These are phyloP conservation scores for Drosophila koepferae DNA, from an alignment of 2,888 invertebrate species.

Conservation along the genomic window DNA sequence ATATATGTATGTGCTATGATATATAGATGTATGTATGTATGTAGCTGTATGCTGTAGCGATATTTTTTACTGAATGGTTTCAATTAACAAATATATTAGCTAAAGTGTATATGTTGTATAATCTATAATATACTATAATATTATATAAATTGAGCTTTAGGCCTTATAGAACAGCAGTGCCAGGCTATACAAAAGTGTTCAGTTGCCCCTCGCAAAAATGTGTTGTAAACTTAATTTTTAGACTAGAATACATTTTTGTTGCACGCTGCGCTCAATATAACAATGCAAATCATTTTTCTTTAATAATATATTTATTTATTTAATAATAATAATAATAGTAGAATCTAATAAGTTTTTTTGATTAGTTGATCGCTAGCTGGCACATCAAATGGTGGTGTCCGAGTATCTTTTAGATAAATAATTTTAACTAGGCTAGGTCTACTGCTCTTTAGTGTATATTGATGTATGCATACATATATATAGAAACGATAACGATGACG, in stretches of 20 bases:
- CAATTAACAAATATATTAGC: constrained; percentile 37
- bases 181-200: constrained; percentile 27
- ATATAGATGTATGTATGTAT: constrained; percentile 10
- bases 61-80: constrained; percentile 29
- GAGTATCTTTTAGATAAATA: constrained; percentile 28
- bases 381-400: constrained; percentile 36
- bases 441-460: constrained; percentile 17
- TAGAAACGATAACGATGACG: constrained; percentile 59
- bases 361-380: constrained; percentile 19
- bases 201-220: constrained; percentile 27
- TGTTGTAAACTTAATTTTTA: constrained; percentile 52
- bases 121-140: neutral
- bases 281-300: constrained; percentile 45
- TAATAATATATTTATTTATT: constrained; percentile 24
- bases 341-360: constrained; percentile 20
- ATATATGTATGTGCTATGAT: constrained; percentile 22
- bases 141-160: constrained; percentile 26
- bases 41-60: constrained; percentile 41
- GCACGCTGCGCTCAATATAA: constrained; percentile 57
- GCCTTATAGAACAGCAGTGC: constrained; percentile 40
- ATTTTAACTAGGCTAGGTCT: constrained; percentile 37
- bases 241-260: constrained; percentile 59
- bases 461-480: constrained; percentile 40
- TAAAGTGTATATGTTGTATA: constrained; percentile 20
- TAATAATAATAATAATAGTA: constrained; percentile 16